Conservation (phyloP, 2,797 vertebrate species). For the Dipus sagitta region DNA sequence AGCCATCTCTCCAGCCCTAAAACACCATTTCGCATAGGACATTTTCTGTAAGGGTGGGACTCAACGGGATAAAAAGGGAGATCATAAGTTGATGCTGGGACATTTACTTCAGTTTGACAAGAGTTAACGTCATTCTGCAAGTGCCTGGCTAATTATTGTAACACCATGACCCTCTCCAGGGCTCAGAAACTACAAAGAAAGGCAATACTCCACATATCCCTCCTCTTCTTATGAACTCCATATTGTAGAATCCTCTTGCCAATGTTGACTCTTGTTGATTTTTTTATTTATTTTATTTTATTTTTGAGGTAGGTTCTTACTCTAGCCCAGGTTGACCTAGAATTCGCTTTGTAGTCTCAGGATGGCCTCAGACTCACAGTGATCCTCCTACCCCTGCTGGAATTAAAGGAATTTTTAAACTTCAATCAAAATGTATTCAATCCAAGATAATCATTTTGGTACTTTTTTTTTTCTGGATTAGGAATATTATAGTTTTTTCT, state of each 20-base stretch:
- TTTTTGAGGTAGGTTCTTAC: no score
- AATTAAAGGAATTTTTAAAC: not conserved
- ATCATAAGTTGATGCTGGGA: not conserved
- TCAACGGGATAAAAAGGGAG: not conserved
- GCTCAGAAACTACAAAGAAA: not conserved
- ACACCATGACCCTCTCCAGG: not conserved
- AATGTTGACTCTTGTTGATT: conserved; percentile 8
- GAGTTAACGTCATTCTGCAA: not conserved
- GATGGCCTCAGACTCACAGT: no score
- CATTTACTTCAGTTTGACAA: not conserved
- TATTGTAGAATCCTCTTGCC: not conserved
- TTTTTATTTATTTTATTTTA: not conserved
- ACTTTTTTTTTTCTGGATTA: not conserved
- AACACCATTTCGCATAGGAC: not conserved
- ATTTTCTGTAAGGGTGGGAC: not conserved
- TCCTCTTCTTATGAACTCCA: not conserved
- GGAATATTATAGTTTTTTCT: not conserved
- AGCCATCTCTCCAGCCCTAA: not conserved
- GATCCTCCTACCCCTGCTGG: no score
- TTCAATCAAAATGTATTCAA: conserved; percentile 33
- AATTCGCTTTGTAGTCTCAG: no score
- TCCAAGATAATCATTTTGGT: not conserved
- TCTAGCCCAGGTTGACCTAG: no score
- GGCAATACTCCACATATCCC: not conserved
- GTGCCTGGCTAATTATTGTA: not conserved